These are phyloP conservation scores for Gnatocerus cornutus DNA, from an alignment of 2,888 invertebrate genomes.

Conservation along the genomic window DNA sequence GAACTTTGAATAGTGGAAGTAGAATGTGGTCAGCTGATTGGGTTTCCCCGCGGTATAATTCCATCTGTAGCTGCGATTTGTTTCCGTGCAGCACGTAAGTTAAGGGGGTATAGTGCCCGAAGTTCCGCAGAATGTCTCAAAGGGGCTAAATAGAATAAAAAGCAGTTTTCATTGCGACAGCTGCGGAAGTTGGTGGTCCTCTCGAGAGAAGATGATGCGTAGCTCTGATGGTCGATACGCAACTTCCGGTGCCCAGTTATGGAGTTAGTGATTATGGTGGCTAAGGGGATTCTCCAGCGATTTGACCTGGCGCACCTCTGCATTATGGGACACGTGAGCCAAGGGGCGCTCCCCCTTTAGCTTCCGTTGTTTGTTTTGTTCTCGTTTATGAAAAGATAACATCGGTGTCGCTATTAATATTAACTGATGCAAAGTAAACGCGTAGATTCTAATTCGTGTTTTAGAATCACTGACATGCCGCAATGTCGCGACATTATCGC, in stretches of 20 bases:
- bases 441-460: slow-evolving; percentile 50
- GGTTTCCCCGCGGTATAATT: slow-evolving; percentile 46
- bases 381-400: slow-evolving; percentile 58
- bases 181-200: slow-evolving; percentile 59
- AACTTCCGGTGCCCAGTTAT: slow-evolving; percentile 48
- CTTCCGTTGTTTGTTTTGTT: slow-evolving; percentile 58
- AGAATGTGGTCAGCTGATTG: slow-evolving; percentile 31
- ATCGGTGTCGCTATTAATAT: slow-evolving; percentile 56
- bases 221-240: slow-evolving; percentile 44
- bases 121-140: slow-evolving; percentile 54
- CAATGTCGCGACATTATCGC: slow-evolving; percentile 16
- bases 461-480: slow-evolving; percentile 44
- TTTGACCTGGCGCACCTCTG: slow-evolving; percentile 51
- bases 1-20: slow-evolving; percentile 30
- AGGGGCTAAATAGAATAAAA: slow-evolving; percentile 63
- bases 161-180: slow-evolving; percentile 64
- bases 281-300: slow-evolving; percentile 41
- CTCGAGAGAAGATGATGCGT: slow-evolving; percentile 51
- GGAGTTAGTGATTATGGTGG: slow-evolving; percentile 42
- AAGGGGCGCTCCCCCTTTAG: slow-evolving; percentile 54
- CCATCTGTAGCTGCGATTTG: slow-evolving; percentile 55
- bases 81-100: slow-evolving; percentile 54
- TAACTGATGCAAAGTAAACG: slow-evolving; percentile 53
- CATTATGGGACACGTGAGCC: slow-evolving; percentile 55
- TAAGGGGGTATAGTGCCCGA: slow-evolving; percentile 53